These are phyloP conservation scores for Xenopus laevis DNA, from an alignment of 2,113 vertebrate species.

Conservation along the genomic window DNA sequence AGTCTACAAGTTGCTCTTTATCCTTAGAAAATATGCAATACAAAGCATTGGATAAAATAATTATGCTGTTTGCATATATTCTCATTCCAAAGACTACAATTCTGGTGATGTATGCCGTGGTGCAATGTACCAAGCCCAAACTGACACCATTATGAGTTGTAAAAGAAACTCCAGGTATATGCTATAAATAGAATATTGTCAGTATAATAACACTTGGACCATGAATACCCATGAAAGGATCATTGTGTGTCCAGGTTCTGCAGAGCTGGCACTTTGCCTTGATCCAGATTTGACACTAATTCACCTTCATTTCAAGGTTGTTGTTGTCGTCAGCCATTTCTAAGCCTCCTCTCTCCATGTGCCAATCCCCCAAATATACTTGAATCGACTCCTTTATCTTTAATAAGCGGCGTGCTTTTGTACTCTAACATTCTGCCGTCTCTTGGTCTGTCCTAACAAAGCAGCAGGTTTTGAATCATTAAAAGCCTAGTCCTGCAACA, in stretches of 20 bases:
- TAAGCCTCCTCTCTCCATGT: neutral
- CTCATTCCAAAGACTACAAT: no score
- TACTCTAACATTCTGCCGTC: slow-evolving; percentile 24
- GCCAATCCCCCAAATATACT: slow-evolving; percentile 6
- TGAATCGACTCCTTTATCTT: slow-evolving; percentile 37
- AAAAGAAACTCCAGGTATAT: no score
- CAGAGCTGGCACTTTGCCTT: neutral
- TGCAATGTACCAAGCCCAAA: no score
- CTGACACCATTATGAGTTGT: no score
- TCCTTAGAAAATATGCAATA: no score
- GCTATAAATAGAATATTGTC: neutral
- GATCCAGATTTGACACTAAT: slow-evolving; percentile 18
- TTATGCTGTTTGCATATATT: no score
- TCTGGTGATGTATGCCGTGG: no score
- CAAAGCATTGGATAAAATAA: no score
- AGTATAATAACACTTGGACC: neutral
- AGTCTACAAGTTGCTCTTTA: no score
- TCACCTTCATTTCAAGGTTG: slow-evolving; percentile 25
- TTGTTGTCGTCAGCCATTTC: neutral
- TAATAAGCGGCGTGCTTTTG: slow-evolving; percentile 35
- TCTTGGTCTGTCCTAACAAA: slow-evolving; percentile 31
- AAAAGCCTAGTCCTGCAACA: slow-evolving; percentile 16
- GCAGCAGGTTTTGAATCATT: slow-evolving; percentile 32
- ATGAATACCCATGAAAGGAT: neutral
- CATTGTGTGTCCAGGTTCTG: neutral